Conservation (phyloP, 2,113 vertebrate species). For the Corythornis vintsioides region DNA sequence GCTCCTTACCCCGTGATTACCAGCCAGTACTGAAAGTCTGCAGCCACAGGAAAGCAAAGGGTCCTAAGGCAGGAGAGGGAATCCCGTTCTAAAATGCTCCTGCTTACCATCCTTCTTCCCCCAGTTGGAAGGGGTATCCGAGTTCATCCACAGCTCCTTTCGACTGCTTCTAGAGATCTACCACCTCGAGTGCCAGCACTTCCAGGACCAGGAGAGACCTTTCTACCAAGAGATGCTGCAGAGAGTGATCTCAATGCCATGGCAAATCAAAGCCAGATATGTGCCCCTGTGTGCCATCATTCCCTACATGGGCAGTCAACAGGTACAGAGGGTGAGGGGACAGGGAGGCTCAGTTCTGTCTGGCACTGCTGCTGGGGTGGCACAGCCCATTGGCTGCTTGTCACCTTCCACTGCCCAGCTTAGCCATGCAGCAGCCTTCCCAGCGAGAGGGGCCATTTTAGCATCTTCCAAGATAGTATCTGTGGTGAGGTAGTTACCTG, state of each 20-base stretch:
- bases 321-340: constrained; percentile 57
- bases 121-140: constrained; percentile 85
- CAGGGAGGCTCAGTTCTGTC: rapidly evolving
- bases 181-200: constrained; percentile 78
- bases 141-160: constrained; percentile 80
- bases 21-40: neutral
- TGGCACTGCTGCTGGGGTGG: neutral
- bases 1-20: neutral
- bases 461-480: neutral
- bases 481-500: neutral
- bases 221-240: constrained; percentile 76
- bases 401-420: neutral
- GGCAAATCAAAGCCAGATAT: constrained; percentile 86
- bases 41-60: rapidly evolving
- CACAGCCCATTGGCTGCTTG: neutral
- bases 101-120: neutral
- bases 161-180: constrained; percentile 81
- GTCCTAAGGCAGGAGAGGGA: neutral
- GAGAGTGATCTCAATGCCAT: constrained; percentile 76
- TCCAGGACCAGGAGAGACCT: constrained; percentile 66
- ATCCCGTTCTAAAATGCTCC: neutral
- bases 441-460: neutral
- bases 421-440: neutral
- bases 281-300: constrained; percentile 79
- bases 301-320: constrained; percentile 81